Evolutionary conservation across 2,113 vertebrate species (phyloP).

Genomic region (Dipodomys spectabilis): DNA sequence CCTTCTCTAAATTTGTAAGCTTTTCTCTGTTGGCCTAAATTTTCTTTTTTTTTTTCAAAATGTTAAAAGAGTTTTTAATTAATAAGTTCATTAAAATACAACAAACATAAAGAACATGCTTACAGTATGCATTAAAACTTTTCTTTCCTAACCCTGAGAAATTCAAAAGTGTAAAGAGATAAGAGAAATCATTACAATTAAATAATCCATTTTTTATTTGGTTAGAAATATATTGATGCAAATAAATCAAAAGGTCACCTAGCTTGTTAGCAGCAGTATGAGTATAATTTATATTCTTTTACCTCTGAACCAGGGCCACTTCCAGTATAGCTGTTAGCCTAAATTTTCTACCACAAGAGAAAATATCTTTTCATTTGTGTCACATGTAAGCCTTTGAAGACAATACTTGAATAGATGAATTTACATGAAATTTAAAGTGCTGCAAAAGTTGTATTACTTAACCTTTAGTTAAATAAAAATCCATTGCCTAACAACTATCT

Average conservation of each 20-base stretch:
- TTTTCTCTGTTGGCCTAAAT: neutral
- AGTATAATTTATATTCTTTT: too few relatives aligned
- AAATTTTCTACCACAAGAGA: neutral
- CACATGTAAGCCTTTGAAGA: neutral
- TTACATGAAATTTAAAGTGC: neutral
- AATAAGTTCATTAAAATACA: neutral
- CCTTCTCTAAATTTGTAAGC: neutral
- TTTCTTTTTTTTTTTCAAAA: too few relatives aligned
- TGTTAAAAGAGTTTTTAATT: neutral
- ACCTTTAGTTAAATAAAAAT: too few relatives aligned
- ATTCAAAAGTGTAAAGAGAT: neutral
- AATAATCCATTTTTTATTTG: neutral
- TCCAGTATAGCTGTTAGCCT: neutral
- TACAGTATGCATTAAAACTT: too few relatives aligned
- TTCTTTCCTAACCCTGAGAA: neutral
- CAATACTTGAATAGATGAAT: neutral
- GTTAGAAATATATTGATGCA: neutral
- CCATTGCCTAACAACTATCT: neutral
- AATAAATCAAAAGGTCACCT: neutral
- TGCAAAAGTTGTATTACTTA: neutral
- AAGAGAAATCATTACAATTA: neutral
- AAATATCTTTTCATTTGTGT: neutral
- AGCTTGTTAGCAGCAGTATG: neutral
- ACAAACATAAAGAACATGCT: neutral
- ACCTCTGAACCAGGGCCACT: fast-evolving